Evolutionary conservation across 2,888 invertebrate species (phyloP), one percentile per base, ranked within the genome.

Genomic region (Heliconius hortense): DNA sequence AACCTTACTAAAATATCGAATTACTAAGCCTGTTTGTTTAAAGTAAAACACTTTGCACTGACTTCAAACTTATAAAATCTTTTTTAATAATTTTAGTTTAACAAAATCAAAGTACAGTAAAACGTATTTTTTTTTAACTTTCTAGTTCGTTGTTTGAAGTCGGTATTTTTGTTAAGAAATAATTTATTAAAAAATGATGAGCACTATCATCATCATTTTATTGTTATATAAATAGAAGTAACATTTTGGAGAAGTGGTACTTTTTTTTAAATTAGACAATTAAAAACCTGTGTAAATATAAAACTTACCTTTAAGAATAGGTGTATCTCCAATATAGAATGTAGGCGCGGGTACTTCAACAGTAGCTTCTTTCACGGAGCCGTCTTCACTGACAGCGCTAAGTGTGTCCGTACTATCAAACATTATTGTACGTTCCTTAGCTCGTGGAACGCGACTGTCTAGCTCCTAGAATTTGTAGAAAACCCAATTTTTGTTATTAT

Each of bases 271-370:
- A 59, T 13, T 59, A 1, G 4, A 59, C 4, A 59, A 5, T 13
- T 59, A 3, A 59, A 59, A 59, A 59, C 53, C 15, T 24, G 21
- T n/a, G 21, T 64, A 5, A 64, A 64, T 64, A 39, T 24, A 11
- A 13, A 11, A 18, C 0, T 53, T 85, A 93, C 94, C 94, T 93
- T 90, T 88, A 62, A 90, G 82, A 74, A 94, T 94, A 60, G 94
- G 94, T 62, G 94, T 94, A 69, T 94, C 94, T 70, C 94, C 94
- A 74, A 94, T 94, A 76, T 91, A 94, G 83, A 94, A 94, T 0
- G 94, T 94, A 0, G 91, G 87, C 28, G 94, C 94, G 13, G 94
- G 89, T 4, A 90, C 85, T 79, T 93, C 93, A 0, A 93, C 90
- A 0, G 86, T 79, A 0, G 91, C 93, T 78, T 93, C 91, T 62